Evolutionary conservation across 1,140 invertebrate genomes (phyloP).

Genomic region (Lordiphosa collinella): DNA sequence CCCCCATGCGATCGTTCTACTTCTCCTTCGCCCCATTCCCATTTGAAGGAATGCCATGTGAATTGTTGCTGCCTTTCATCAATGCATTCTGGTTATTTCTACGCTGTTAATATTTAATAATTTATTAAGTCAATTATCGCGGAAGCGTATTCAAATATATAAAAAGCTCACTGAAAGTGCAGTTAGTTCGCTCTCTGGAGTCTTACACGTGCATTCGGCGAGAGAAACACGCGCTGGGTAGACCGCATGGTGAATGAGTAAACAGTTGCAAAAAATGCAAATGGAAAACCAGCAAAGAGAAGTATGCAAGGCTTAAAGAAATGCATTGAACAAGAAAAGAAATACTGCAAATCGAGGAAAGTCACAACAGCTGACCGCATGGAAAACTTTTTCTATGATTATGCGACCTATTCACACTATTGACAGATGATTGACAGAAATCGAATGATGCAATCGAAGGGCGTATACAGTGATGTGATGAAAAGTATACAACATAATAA

Average conservation of each 20-base stretch:
- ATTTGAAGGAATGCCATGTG: neutral
- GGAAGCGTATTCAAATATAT: slow-evolving; percentile 65
- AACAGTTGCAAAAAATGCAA: slow-evolving; percentile 12
- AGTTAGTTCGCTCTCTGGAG: slow-evolving; percentile 27
- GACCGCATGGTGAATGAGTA: neutral
- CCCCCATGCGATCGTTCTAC: neutral
- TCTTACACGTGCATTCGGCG: slow-evolving; percentile 44
- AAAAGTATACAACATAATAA: too few species aligned
- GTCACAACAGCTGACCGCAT: slow-evolving; percentile 19
- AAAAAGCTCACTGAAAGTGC: slow-evolving; percentile 63
- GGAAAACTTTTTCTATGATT: slow-evolving; percentile 26
- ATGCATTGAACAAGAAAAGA: slow-evolving; percentile 21
- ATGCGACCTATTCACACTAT: slow-evolving; percentile 13
- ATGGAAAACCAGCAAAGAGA: slow-evolving; percentile 17
- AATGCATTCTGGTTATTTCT: slow-evolving; percentile 58
- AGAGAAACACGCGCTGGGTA: slow-evolving; percentile 51
- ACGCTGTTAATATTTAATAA: slow-evolving; percentile 59
- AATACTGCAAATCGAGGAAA: slow-evolving; percentile 2
- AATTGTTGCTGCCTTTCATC: neutral
- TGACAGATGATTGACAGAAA: neutral
- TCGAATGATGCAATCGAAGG: neutral
- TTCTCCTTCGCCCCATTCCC: neutral
- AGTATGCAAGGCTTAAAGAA: slow-evolving; percentile 26
- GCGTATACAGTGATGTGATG: too few species aligned
- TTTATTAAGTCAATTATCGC: slow-evolving; percentile 74